Evolutionary conservation across 2,113 vertebrate genomes (phyloP).

Genomic region (Vimba vimba): DNA sequence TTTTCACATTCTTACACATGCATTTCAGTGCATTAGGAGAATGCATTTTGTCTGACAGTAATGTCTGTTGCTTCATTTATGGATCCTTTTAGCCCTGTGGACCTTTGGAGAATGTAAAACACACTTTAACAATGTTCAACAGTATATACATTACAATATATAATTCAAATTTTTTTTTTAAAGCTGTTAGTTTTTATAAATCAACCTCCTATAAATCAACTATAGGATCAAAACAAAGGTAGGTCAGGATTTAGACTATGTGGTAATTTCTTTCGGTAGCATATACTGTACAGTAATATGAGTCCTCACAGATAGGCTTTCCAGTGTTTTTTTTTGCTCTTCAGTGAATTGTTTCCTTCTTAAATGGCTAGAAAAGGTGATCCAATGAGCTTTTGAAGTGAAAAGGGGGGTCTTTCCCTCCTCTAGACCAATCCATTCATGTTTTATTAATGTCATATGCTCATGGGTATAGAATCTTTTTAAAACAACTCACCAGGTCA

Average conservation of each 20-base stretch:
- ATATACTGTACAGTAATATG: conserved; percentile 2
- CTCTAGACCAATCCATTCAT: conserved; percentile 64
- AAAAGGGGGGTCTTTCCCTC: conserved; percentile 36
- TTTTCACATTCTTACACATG: background rate
- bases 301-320: background rate
- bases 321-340: background rate
- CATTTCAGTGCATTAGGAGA: background rate
- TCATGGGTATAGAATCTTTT: conserved; percentile 67
- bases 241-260: background rate
- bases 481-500: conserved; percentile 75
- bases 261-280: background rate
- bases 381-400: background rate
- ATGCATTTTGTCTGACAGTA: background rate
- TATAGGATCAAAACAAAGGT: background rate
- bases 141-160: background rate
- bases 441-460: conserved; percentile 79
- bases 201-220: background rate
- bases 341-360: background rate
- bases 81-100: background rate
- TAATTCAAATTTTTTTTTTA: too few species aligned
- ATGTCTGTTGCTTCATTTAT: background rate
- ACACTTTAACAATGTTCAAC: background rate
- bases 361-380: conserved; percentile 11
- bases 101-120: background rate
- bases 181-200: background rate